Base-by-base conservation (phyloP, 2,113 vertebrate genomes). In the Xerus inauris region DNA sequence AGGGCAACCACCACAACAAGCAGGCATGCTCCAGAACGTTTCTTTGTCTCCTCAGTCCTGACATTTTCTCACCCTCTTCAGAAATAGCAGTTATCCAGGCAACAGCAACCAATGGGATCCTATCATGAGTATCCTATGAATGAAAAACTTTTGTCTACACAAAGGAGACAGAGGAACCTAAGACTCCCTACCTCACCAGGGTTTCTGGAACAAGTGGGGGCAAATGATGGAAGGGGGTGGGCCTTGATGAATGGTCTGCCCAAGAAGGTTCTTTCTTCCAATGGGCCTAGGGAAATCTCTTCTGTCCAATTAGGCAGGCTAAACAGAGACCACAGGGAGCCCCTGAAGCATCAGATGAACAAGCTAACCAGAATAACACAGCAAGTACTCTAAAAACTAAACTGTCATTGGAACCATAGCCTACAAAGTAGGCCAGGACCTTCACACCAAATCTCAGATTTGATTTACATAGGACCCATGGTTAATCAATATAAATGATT, bases 1-100 rank as follows among this genome's bases (percentile, higher is more conserved):
- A 10, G 7, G 19, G 0, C 26, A 67, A n/a, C 12, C 4, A 16
- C 28, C n/a, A 38, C 5, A 42, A 77, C 0, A 38, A n/a, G 32
- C 11, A 88, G 35, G 57, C 20, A 5, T 38, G 24, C 14, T 32
- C 62, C 72, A 76, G 10, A 62, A 54, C 77, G 49, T 17, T 65
- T 40, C 22, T 89, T 51, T 67, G 14, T 73, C 12, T 65, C 5
- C 26, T 16, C 4, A 84, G 24, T 57, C 32, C n/a, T 91, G 87
- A 28, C 20, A 32, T 7, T 45, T n/a, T 51, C 13, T 42, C 26
- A 28, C 69, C 26, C 2, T 38, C 64, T 93, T 62, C 22, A 90
- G 47, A 90, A n/a, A 88, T 10, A 71, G 35, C 8, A 64, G 12
- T 49, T 69, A 71, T 16, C 40, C 24, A 86, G 32, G 38, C 1